Conservation (phyloP, 1,140 invertebrate genomes). For the Panagrolaimus sp. region DNA sequence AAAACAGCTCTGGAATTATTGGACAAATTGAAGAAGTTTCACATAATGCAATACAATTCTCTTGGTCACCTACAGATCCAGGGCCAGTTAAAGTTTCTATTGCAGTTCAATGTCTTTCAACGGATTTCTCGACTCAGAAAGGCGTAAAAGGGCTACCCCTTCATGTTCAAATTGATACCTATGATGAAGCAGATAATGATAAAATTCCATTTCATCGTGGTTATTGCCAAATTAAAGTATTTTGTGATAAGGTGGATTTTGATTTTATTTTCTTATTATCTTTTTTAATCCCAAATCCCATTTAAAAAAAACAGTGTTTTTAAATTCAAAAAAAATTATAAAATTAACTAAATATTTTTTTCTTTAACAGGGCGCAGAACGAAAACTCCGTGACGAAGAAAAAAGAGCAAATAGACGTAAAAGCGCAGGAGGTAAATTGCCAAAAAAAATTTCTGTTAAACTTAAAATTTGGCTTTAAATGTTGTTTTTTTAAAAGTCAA, state of each 20-base stretch:
- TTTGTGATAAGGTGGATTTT: conserved; percentile 89
- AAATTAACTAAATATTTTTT: conserved; percentile 16
- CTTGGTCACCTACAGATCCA: conserved; percentile 90
- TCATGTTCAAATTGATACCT: conserved; percentile 96
- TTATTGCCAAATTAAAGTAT: conserved; percentile 99
- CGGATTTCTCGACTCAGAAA: conserved; percentile 99
- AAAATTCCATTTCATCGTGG: conserved; percentile 77
- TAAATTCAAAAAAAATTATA: conserved; percentile 9
- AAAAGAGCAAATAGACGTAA: conserved; percentile 87
- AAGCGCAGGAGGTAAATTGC: conserved; percentile 67
- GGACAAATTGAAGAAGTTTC: conserved; percentile 93
- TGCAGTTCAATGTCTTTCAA: conserved; percentile 95
- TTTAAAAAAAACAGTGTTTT: conserved; percentile 8
- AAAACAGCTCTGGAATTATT: conserved; percentile 89
- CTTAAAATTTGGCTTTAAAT: not conserved
- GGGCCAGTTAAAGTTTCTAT: conserved; percentile 93
- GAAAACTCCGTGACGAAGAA: conserved; percentile 96
- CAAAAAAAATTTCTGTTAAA: conserved; percentile 11
- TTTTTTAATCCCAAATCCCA: conserved; percentile 65
- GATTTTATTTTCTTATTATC: conserved; percentile 65
- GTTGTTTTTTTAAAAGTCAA: conserved; percentile 10
- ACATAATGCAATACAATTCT: conserved; percentile 94
- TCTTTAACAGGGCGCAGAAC: conserved; percentile 84
- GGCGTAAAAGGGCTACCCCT: conserved; percentile 96
- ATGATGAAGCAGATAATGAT: conserved; percentile 80